A percentile compares a stretch with the other conserved stretches of the same genome.
These are phyloP conservation scores for Paramormyrops kingsleyae DNA, from an alignment of 2,113 vertebrate genomes.

Conservation along the genomic window DNA sequence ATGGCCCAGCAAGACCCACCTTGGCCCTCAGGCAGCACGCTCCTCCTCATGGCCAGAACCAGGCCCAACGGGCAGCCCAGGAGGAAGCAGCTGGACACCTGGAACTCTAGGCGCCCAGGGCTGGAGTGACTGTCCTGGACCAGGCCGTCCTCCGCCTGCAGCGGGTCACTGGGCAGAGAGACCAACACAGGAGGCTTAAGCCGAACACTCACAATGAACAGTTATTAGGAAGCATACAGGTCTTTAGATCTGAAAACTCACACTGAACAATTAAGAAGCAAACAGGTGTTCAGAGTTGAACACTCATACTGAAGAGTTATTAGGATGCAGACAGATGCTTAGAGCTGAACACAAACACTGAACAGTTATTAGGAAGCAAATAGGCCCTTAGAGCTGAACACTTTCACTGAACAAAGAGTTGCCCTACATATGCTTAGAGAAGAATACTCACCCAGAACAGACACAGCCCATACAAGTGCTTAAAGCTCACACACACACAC, in stretches of 20 bases:
- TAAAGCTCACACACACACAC: background rate
- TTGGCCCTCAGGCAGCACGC: conserved; percentile 79
- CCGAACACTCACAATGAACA: background rate
- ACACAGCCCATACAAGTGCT: background rate
- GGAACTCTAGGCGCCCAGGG: conserved; percentile 80
- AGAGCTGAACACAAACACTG: background rate
- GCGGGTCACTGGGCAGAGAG: background rate
- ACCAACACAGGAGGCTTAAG: background rate
- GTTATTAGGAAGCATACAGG: background rate
- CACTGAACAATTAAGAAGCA: background rate
- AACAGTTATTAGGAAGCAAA: background rate
- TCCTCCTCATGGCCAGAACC: conserved; percentile 92
- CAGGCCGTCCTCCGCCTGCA: background rate
- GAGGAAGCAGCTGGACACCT: conserved; percentile 92
- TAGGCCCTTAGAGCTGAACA: no score
- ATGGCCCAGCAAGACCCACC: conserved; percentile 53
- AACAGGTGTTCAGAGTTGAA: background rate
- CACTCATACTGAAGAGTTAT: background rate
- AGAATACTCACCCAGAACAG: background rate
- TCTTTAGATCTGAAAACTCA: background rate
- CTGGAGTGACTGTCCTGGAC: background rate
- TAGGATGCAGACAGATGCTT: background rate
- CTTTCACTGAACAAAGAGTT: background rate
- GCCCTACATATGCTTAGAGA: background rate
- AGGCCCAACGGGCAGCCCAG: conserved; percentile 90